Evolutionary conservation across 35 echinoderm and acorn worm genomes (phyloP), one percentile per base, ranked within the genome.

Genomic region (Hemicentrotus pulcherrimus): DNA sequence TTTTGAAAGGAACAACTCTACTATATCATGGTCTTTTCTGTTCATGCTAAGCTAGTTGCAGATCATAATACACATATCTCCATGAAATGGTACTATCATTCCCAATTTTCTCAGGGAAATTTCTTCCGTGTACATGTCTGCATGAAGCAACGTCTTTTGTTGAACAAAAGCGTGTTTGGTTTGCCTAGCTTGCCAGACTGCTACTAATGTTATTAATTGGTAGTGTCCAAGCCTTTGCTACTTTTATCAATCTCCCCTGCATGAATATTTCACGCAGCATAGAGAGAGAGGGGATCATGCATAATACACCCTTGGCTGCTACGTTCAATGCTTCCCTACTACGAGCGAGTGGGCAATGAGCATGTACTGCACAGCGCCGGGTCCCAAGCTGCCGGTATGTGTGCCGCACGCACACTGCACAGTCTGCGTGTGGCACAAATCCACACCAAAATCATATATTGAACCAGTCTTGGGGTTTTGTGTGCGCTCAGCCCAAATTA

Each of bases 171-270:
- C 24, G 19, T 78, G 65, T 78, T 78, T 2, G 65, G 65, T 78
- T 78, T 78, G 65, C 22, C 28, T 22, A 78, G 65, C 65, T 78
- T 78, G 65, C 65, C 65, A 78, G 65, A 78, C 65, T 78, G 28
- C 65, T 18, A 78, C 65, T 78, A 78, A 78, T 90, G 88, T 90
- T 90, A 90, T 90, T 90, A 90, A 90, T 90, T 90, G 88, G 88
- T 90, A 30, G 88, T 90, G 88, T 90, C 88, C 88, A 90, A 90
- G 88, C 88, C 19, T 90, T 90, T 90, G 32, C 88, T 90, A 32
- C 65, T 78, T 90, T 41, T 90, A 90, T 90, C 88, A 41, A 90
- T 90, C 88, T 90, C 88, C 32, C 46, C 32, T 15, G 32, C 88
- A 90, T 90, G 88, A 90, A 90, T 90, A 90, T 90, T 90, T 90